Evolutionary conservation across 2,888 invertebrate species (phyloP), one percentile per base, ranked within the genome.

Genomic region (Hyposoter didymator): DNA sequence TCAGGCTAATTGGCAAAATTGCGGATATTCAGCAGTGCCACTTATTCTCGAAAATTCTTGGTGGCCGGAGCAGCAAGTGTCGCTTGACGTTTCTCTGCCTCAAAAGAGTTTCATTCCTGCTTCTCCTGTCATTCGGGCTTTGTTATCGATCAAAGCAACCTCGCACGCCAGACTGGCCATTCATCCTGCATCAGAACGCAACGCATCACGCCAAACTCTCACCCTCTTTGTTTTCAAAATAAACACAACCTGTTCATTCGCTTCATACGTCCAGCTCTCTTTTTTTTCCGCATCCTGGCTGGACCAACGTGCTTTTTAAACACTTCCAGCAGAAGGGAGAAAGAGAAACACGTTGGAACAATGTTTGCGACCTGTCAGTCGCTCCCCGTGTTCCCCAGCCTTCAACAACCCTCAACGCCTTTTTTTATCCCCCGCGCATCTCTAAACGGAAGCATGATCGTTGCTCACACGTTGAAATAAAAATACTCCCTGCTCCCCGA

Each of bases 201-300:
- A 2, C 49, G 87, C 76, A 14, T 59, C 70, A 45, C 52, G 52
- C 14, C 14, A 4, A 22, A 62, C 35, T 28, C 55, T 62, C 17
- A 49, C 84, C 86, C 89, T 85, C 87, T 87, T 73, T 92, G 91
- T 92, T 93, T 92, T 92, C 91, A 92, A 84, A 91, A 91, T 91
- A 93, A 93, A 93, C 91, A 93, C 90, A 92, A 92, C 93, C 92
- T 92, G 93, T 90, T 90, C 91, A 87, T 79, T 84, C 87, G 92
- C 87, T 66, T 35, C 19, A 39, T 66, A 7, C 87, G 80, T 59
- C 49, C 35, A 8, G 12, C 55, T 88, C 19, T 70, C 10, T 62
- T n/a, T 72, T 62, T n/a, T 72, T 62, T 66, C 70, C 70, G 74
- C 72, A 76, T 59, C 49, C 35, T 64, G 75, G 64, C 70, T 82